Conservation (phyloP, 2,113 vertebrate species). For the Lipophrys pholis region DNA sequence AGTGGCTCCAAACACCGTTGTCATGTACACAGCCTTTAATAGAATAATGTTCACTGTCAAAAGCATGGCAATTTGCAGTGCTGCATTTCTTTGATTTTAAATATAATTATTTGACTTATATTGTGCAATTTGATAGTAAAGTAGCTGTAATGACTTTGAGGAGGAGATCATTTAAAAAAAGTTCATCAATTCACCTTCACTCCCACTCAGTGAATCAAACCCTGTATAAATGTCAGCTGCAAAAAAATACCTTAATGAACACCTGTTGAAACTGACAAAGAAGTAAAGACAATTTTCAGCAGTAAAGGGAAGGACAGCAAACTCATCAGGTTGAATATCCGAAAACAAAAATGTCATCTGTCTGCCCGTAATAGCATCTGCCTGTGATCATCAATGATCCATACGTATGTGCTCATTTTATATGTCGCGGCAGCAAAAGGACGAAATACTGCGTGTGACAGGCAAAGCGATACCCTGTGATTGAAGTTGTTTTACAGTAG, state of each 20-base stretch:
- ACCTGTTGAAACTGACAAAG: constrained; percentile 50
- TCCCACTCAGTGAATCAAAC: too few species aligned
- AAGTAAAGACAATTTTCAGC: constrained; percentile 10
- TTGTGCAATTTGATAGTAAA: too few species aligned
- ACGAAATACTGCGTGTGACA: constrained; percentile 73
- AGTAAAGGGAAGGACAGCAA: constrained; percentile 16
- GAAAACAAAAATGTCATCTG: constrained; percentile 15
- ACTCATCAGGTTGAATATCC: constrained; percentile 39
- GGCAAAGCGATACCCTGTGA: constrained; percentile 71
- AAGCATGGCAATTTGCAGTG: too few species aligned
- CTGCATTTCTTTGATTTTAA: too few species aligned
- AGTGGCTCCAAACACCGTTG: too few species aligned
- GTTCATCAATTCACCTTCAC: too few species aligned
- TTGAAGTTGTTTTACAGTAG: constrained; percentile 81
- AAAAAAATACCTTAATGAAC: constrained; percentile 18
- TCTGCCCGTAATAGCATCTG: constrained; percentile 10
- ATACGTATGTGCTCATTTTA: constrained; percentile 60
- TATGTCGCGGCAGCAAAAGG: constrained; percentile 49
- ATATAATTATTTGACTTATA: too few species aligned
- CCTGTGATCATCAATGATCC: not conserved
- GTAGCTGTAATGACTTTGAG: too few species aligned
- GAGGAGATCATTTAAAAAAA: too few species aligned
- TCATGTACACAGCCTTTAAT: too few species aligned
- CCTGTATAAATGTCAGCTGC: constrained; percentile 15
- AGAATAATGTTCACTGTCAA: too few species aligned